A percentile compares a stretch with the other conserved stretches of the same genome.
These are phyloP conservation scores for Acanthurus leucopareius DNA, from an alignment of 2,797 vertebrate genomes.

Conservation along the genomic window DNA sequence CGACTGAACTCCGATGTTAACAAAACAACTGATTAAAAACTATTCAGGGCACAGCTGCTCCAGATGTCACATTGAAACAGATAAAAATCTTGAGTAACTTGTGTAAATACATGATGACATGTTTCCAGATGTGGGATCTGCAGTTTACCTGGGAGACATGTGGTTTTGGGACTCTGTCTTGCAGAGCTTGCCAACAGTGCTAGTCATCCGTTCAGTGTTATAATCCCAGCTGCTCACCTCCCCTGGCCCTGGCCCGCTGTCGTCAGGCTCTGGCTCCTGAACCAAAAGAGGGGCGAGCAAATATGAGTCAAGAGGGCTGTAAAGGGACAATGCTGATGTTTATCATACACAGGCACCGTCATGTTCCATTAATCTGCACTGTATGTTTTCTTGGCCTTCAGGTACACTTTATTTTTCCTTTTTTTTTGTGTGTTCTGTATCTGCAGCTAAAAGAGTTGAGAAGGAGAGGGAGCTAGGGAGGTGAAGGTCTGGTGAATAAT, in stretches of 20 bases:
- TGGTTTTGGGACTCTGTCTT: conserved; percentile 90
- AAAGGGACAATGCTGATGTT: conserved; percentile 34
- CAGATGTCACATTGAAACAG: neutral
- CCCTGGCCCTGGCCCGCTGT: conserved; percentile 67
- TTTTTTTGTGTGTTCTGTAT: neutral
- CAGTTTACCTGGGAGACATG: conserved; percentile 88
- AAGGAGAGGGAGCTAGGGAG: conserved; percentile 14
- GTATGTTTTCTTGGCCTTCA: neutral
- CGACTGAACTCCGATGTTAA: neutral
- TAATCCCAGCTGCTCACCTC: conserved; percentile 86
- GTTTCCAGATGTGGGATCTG: conserved; percentile 34
- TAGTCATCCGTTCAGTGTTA: conserved; percentile 82
- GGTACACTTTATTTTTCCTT: neutral
- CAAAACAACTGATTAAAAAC: neutral
- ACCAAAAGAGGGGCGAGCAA: conserved; percentile 13
- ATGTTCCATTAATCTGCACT: conserved; percentile 15
- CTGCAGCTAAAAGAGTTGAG: conserved; percentile 9
- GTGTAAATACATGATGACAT: conserved; percentile 3
- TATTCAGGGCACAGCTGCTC: neutral
- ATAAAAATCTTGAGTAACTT: neutral
- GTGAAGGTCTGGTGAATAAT: conserved; percentile 36
- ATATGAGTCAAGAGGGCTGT: conserved; percentile 26
- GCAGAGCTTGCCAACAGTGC: conserved; percentile 86
- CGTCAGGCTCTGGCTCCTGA: conserved; percentile 82
- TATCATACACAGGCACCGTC: conserved; percentile 14